Evolutionary conservation across 2,888 invertebrate genomes (phyloP).

Genomic region (Orthonychiurus folsomi): DNA sequence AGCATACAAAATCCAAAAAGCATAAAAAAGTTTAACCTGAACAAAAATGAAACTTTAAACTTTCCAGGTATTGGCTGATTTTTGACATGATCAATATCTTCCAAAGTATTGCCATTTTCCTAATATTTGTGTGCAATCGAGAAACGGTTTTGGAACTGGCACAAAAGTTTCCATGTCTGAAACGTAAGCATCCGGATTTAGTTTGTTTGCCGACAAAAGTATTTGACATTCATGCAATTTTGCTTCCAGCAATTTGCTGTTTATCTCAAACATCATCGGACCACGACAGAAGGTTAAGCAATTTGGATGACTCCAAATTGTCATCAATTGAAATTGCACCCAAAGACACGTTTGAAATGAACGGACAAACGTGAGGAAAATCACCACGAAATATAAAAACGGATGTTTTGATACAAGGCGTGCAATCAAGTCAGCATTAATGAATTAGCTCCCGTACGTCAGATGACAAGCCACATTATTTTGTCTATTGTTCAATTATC

Average conservation of each 20-base stretch:
- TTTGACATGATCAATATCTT: slow-evolving; percentile 34
- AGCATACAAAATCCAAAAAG: neutral
- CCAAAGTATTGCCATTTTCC: slow-evolving; percentile 37
- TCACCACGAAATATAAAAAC: no score
- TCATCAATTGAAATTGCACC: slow-evolving; percentile 2
- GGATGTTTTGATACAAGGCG: no score
- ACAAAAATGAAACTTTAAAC: neutral
- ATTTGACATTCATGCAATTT: neutral
- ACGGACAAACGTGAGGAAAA: no score
- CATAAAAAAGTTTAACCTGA: neutral
- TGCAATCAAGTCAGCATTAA: no score
- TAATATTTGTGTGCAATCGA: slow-evolving; percentile 36
- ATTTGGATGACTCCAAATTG: slow-evolving; percentile 4
- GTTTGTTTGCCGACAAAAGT: neutral
- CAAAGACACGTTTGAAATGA: neutral
- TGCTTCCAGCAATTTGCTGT: neutral
- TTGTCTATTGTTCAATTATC: no score
- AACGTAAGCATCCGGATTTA: slow-evolving; percentile 21
- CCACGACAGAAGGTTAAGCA: neutral
- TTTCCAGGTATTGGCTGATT: slow-evolving; percentile 28
- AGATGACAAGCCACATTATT: no score
- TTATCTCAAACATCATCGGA: neutral
- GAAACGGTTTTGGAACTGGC: slow-evolving; percentile 32
- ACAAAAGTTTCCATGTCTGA: slow-evolving; percentile 31
- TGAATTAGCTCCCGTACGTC: no score